Percentiles rank a stretch among this genome's conserved stretches.
Evolutionary conservation across 1,140 invertebrate species (phyloP).

Genomic region (Aporrectodea caliginosa): DNA sequence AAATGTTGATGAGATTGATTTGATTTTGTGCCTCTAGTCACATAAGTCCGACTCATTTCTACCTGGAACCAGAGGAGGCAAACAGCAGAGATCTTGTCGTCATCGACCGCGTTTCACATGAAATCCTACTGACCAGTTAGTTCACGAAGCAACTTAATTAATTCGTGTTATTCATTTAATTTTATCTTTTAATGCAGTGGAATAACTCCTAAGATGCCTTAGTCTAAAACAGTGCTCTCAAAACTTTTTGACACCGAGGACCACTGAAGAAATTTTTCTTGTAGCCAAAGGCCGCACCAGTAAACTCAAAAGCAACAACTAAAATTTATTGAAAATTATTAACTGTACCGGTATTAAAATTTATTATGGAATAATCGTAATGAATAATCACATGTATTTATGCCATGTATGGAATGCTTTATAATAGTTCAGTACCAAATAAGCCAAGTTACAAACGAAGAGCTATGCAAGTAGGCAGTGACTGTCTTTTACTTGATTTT

Average conservation of each 20-base stretch:
- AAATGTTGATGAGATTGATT: conserved; percentile 12
- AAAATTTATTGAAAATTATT: not conserved
- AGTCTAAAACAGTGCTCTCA: not conserved
- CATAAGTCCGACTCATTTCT: conserved; percentile 70
- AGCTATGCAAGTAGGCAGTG: too few species aligned
- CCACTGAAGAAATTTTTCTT: conserved; percentile 4
- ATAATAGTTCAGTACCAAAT: too few species aligned
- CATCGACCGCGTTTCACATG: conserved; percentile 68
- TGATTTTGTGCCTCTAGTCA: conserved; percentile 64
- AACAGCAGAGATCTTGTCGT: conserved; percentile 62
- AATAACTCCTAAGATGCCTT: not conserved
- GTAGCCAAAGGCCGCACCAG: too few species aligned
- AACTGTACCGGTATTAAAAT: not conserved
- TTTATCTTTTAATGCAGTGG: not conserved
- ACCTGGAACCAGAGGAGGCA: conserved; percentile 64
- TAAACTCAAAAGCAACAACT: conserved; percentile 8
- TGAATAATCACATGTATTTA: too few species aligned
- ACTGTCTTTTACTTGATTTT: too few species aligned
- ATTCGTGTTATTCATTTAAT: not conserved
- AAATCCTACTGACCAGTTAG: conserved; percentile 65
- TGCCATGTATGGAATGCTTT: too few species aligned
- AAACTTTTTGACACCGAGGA: too few species aligned
- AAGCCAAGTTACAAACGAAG: too few species aligned
- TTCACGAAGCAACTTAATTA: not conserved
- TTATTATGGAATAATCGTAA: not conserved